A percentile compares a stretch with the other conserved stretches of the same genome.
phyloP scores from a whole-genome alignment of 1,140 invertebrate species.

The Zeugodacus cucurbitae region DNA sequence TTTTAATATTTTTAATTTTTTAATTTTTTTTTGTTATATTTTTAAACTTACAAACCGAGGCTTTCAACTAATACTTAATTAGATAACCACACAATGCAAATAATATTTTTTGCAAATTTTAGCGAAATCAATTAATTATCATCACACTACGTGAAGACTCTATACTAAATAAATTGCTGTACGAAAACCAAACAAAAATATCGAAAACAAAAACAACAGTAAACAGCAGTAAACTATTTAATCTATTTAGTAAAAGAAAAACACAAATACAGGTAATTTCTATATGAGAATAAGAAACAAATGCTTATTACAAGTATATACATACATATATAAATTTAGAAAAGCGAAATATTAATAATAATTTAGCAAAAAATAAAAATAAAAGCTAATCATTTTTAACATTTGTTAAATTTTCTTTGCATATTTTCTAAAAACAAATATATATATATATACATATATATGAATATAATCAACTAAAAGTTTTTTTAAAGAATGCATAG shows the following conservation, averaged over 20 bases:
- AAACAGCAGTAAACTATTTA: background rate
- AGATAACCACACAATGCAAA: slow-evolving; percentile 1
- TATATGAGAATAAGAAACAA: background rate
- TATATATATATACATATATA: slow-evolving; percentile 34
- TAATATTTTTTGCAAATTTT: background rate
- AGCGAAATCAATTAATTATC: slow-evolving; percentile 5
- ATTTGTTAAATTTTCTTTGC: slow-evolving; percentile 26
- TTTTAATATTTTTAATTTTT: background rate
- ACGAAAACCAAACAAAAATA: slow-evolving; percentile 29
- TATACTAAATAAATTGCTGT: slow-evolving; percentile 24
- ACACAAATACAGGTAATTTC: slow-evolving; percentile 33
- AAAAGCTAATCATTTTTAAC: background rate
- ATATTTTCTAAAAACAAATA: background rate
- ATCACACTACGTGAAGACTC: slow-evolving; percentile 8
- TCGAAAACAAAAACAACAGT: background rate
- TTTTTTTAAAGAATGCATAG: slow-evolving; percentile 46
- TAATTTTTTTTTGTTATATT: background rate
- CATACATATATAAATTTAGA: background rate
- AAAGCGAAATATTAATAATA: background rate
- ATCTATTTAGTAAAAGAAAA: slow-evolving; percentile 10
- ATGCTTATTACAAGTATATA: background rate
- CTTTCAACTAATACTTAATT: slow-evolving; percentile 30
- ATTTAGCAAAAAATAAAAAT: slow-evolving; percentile 13
- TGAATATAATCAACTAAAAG: slow-evolving; percentile 47
- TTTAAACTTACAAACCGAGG: background rate